A percentile compares a stretch with the other conserved stretches of the same genome.
Evolutionary conservation across 1,140 invertebrate genomes (phyloP).

Genomic region (Calephelis nemesis): DNA sequence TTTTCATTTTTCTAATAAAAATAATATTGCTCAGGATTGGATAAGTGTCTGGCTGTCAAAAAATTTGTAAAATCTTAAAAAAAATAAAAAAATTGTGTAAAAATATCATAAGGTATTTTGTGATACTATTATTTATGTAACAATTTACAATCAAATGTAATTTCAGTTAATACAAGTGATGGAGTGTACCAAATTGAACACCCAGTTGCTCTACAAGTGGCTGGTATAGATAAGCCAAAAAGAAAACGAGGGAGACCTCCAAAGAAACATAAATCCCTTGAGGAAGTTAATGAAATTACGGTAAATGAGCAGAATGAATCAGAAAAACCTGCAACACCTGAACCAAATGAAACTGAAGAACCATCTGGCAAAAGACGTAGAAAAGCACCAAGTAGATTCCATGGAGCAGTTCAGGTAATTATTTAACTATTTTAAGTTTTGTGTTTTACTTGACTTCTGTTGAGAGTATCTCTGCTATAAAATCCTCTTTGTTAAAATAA

Average conservation of each 20-base stretch:
- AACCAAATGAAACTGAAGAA: constrained; percentile 74
- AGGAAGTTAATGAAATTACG: constrained; percentile 55
- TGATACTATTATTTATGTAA: neutral
- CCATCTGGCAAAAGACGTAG: constrained; percentile 81
- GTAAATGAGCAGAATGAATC: constrained; percentile 44
- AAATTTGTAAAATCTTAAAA: too few relatives aligned
- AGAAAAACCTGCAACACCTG: constrained; percentile 26
- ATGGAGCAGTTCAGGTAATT: constrained; percentile 82
- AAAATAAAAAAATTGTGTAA: too few relatives aligned
- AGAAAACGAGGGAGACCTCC: constrained; percentile 85
- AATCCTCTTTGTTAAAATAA: too few relatives aligned
- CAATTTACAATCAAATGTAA: neutral
- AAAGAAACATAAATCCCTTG: constrained; percentile 82
- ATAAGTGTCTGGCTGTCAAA: too few relatives aligned
- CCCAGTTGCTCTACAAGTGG: constrained; percentile 74
- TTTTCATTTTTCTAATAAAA: too few relatives aligned
- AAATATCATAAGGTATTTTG: neutral
- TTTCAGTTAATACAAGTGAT: constrained; percentile 56
- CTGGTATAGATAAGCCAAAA: constrained; percentile 83
- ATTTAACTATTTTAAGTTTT: neutral
- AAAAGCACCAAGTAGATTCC: constrained; percentile 84
- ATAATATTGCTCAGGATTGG: too few relatives aligned
- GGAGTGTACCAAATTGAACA: constrained; percentile 65
- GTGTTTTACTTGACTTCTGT: too few relatives aligned
- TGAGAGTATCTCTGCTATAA: too few relatives aligned